A percentile compares a stretch with the other conserved stretches of the same genome.
Evolutionary conservation across 2,113 vertebrate species (phyloP).

Genomic region (Channa maculata): DNA sequence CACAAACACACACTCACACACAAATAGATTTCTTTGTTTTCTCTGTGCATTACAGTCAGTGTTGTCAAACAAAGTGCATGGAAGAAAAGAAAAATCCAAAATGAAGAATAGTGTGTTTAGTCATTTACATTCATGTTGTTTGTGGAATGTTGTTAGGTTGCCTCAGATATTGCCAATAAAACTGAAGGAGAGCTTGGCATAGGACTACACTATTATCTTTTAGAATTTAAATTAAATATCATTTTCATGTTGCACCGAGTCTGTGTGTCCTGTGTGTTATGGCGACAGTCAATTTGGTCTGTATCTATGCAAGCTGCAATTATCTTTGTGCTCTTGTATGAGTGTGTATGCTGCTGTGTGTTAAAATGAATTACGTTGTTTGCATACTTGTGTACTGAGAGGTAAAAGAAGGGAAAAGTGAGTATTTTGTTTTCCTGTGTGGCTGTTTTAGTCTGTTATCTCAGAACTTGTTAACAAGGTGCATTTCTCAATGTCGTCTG

Average conservation of each 20-base stretch:
- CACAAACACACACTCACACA: neutral
- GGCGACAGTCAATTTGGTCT: conserved; percentile 2
- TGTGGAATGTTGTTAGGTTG: neutral
- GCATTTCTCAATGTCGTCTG: neutral
- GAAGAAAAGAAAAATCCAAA: neutral
- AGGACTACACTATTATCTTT: conserved; percentile 1
- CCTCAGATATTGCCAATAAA: neutral
- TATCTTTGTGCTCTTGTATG: neutral
- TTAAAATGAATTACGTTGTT: neutral
- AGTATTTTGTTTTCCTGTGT: conserved; percentile 14
- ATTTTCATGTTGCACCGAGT: conserved; percentile 3
- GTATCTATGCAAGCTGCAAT: neutral
- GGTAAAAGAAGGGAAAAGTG: no score
- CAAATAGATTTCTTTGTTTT: no score
- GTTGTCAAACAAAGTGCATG: neutral
- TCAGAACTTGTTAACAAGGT: neutral
- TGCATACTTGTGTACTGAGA: neutral
- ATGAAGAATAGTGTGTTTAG: neutral
- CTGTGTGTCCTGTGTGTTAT: neutral
- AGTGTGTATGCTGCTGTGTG: neutral
- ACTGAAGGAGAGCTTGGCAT: neutral
- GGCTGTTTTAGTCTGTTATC: neutral
- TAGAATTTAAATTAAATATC: conserved; percentile 4
- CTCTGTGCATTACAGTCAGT: neutral
- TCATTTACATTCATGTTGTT: neutral